These are phyloP conservation scores for Desmophyllum pertusum DNA, from an alignment of 92 coral and sea anemone species.

Conservation along the genomic window DNA sequence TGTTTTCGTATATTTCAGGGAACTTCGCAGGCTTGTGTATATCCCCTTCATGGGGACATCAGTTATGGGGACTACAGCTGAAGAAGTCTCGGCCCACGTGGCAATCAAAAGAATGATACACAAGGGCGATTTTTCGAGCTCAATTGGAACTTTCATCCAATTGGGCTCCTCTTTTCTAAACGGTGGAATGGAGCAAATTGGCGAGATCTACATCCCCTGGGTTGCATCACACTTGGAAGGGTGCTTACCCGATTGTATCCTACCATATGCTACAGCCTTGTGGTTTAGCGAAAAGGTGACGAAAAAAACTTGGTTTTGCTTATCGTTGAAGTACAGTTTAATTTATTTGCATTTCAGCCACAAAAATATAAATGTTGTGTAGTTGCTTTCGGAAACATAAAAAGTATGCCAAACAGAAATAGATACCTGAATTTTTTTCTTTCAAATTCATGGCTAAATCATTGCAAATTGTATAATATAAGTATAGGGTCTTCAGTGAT, in stretches of 20 bases:
- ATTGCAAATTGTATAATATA: too few relatives aligned
- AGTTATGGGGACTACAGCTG: conserved; percentile 15
- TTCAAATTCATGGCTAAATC: too few relatives aligned
- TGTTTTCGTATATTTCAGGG: background rate
- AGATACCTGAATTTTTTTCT: too few relatives aligned
- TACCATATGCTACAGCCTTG: conserved; percentile 6
- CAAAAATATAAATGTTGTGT: too few relatives aligned
- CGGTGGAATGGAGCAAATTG: background rate
- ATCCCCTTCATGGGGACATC: conserved; percentile 8
- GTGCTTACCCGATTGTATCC: conserved; percentile 13
- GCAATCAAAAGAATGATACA: background rate
- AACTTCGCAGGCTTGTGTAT: conserved; percentile 7
- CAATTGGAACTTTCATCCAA: background rate
- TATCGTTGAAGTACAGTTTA: background rate
- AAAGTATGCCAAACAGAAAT: too few relatives aligned
- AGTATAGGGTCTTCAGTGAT: too few relatives aligned
- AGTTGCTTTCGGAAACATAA: too few relatives aligned
- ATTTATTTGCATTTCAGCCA: background rate
- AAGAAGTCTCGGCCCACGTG: conserved; percentile 8
- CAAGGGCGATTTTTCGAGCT: background rate
- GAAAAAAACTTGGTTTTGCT: background rate
- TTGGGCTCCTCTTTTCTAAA: background rate
- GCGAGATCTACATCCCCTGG: conserved; percentile 2
- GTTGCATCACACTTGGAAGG: background rate
- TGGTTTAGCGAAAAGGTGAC: conserved; percentile 11